Conservation (phyloP, 1,140 invertebrate genomes). For the Lordiphosa collinella region DNA sequence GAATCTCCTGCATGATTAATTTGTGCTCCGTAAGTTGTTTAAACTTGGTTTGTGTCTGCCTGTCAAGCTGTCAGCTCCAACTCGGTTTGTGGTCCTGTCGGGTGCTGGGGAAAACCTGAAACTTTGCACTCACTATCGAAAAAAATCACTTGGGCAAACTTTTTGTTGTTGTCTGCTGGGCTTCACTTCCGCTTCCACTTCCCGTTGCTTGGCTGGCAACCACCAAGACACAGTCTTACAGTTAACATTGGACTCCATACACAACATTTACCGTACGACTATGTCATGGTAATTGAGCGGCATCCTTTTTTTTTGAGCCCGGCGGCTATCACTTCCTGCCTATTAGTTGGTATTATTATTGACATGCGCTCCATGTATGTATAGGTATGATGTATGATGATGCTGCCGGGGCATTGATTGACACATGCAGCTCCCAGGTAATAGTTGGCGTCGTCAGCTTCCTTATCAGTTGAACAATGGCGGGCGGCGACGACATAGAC, state of each 20-base stretch:
- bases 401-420: constrained; percentile 16
- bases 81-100: constrained; percentile 36
- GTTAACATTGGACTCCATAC: constrained; percentile 80
- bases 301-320: constrained; percentile 29
- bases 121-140: constrained; percentile 50
- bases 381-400: constrained; percentile 26
- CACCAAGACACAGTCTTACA: constrained; percentile 80
- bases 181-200: constrained; percentile 39
- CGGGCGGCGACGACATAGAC: constrained; percentile 6
- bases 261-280: constrained; percentile 80
- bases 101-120: constrained; percentile 49
- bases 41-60: constrained; percentile 34
- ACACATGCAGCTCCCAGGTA: constrained; percentile 27
- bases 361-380: constrained; percentile 1
- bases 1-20: constrained; percentile 71
- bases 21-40: constrained; percentile 56
- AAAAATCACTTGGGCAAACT: constrained; percentile 54
- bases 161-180: constrained; percentile 42
- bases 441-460: constrained; percentile 24
- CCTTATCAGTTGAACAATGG: constrained; percentile 46
- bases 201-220: constrained; percentile 56
- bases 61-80: constrained; percentile 69
- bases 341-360: constrained; percentile 53
- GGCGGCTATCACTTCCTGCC: constrained; percentile 54
- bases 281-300: constrained; percentile 79